Evolutionary conservation across 2,797 vertebrate species (phyloP).

Genomic region (Odontamblyopus rebecca): DNA sequence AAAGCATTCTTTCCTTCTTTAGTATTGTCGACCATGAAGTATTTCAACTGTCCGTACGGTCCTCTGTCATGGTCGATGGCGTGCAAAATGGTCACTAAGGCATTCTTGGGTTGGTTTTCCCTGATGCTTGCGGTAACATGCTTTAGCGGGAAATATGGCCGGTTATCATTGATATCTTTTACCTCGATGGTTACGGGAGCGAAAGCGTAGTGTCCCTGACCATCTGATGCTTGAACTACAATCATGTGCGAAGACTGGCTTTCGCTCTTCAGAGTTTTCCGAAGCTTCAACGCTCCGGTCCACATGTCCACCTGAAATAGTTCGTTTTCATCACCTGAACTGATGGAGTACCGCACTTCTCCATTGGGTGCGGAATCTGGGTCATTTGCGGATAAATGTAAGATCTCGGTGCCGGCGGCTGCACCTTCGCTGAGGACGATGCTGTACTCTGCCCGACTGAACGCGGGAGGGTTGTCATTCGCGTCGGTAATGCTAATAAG

Average conservation of each 20-base stretch:
- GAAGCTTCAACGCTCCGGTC: conserved; percentile 85
- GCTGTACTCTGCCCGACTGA: conserved; percentile 82
- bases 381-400: conserved; percentile 88
- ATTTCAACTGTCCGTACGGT: conserved; percentile 84
- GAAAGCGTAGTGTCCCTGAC: conserved; percentile 84
- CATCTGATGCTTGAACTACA: conserved; percentile 88
- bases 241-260: conserved; percentile 78
- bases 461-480: conserved; percentile 94
- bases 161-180: conserved; percentile 91
- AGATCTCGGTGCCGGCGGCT: conserved; percentile 83
- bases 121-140: conserved; percentile 85
- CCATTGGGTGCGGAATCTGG: conserved; percentile 86
- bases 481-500: conserved; percentile 85
- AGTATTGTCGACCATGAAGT: conserved; percentile 81
- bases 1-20: conserved; percentile 79
- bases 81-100: conserved; percentile 88
- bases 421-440: conserved; percentile 83
- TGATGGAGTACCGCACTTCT: conserved; percentile 86
- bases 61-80: conserved; percentile 89
- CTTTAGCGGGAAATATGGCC: conserved; percentile 89
- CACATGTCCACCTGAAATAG: conserved; percentile 88
- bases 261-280: conserved; percentile 81
- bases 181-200: conserved; percentile 87
- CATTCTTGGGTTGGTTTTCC: conserved; percentile 91
- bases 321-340: conserved; percentile 85